phyloP scores from a whole-genome alignment of 2,797 vertebrate species.

The Cirrhinus molitorella region DNA sequence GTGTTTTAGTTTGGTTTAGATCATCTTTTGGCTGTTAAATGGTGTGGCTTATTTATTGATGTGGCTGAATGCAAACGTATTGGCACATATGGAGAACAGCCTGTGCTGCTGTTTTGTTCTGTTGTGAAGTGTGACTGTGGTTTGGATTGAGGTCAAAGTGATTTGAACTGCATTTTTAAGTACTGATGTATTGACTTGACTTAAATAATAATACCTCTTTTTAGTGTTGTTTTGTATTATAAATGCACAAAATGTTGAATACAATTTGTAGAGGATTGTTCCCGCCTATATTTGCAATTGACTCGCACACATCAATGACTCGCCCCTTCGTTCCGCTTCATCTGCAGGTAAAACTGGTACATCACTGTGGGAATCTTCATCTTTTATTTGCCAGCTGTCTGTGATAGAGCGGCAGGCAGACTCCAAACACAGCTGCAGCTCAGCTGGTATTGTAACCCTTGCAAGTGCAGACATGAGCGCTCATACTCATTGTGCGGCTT shows the following conservation, averaged over 20 bases:
- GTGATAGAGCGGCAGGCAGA: constrained; percentile 59
- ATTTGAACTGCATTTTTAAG: constrained; percentile 46
- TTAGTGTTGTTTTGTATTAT: background rate
- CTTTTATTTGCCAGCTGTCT: constrained; percentile 66
- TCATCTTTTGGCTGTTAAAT: background rate
- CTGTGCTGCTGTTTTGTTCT: constrained; percentile 68
- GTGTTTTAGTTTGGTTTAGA: background rate
- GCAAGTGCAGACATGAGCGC: constrained; percentile 78
- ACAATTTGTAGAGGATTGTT: background rate
- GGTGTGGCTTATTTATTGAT: constrained; percentile 53
- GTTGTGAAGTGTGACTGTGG: constrained; percentile 70
- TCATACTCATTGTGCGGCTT: constrained; percentile 61
- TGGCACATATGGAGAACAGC: constrained; percentile 68
- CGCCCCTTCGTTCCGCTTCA: background rate
- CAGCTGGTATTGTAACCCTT: constrained; percentile 71
- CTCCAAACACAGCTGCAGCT: constrained; percentile 81
- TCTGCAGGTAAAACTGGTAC: constrained; percentile 27
- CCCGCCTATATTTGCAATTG: background rate
- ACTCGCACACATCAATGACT: background rate
- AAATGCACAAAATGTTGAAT: constrained; percentile 3
- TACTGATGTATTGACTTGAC: background rate
- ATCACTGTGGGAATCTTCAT: constrained; percentile 43
- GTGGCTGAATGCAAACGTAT: constrained; percentile 53
- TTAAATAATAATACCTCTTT: constrained; percentile 15
- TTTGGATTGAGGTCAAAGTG: constrained; percentile 64